Conservation (phyloP, 1,140 invertebrate genomes). For the Apocrypta bakeri region DNA sequence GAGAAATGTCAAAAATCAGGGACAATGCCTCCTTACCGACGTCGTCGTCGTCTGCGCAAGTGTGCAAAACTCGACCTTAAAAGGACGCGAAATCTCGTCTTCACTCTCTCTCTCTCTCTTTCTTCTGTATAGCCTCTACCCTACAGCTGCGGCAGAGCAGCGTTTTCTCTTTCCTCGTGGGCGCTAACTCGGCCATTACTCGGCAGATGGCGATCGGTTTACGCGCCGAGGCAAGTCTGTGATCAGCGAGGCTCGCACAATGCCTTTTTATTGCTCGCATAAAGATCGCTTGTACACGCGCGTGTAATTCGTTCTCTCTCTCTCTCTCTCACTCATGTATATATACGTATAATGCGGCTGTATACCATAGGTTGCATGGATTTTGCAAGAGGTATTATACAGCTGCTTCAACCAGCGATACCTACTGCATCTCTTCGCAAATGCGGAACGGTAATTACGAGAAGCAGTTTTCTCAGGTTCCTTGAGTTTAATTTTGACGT, state of each 20-base stretch:
- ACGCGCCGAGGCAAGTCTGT: background rate
- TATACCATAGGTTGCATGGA: background rate
- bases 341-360: background rate
- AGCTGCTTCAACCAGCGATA: too few relatives aligned
- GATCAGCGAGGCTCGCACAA: background rate
- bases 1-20: background rate
- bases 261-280: conserved; percentile 31
- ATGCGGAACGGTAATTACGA: background rate
- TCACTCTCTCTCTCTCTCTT: background rate
- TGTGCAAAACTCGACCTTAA: conserved; percentile 12
- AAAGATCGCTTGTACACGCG: conserved; percentile 4
- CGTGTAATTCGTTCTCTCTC: conserved; percentile 3
- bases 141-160: background rate
- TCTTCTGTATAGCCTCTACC: too few relatives aligned
- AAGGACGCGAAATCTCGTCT: conserved; percentile 1
- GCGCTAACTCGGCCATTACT: conserved; percentile 50
- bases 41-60: background rate
- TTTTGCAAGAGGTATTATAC: background rate
- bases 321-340: background rate
- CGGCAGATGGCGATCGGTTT: conserved; percentile 48
- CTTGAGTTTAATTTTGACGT: background rate
- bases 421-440: background rate
- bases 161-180: background rate
- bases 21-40: background rate
- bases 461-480: background rate